phyloP scores from a whole-genome alignment of 2,113 vertebrate genomes.

The Dicerorhinus sumatrensis region DNA sequence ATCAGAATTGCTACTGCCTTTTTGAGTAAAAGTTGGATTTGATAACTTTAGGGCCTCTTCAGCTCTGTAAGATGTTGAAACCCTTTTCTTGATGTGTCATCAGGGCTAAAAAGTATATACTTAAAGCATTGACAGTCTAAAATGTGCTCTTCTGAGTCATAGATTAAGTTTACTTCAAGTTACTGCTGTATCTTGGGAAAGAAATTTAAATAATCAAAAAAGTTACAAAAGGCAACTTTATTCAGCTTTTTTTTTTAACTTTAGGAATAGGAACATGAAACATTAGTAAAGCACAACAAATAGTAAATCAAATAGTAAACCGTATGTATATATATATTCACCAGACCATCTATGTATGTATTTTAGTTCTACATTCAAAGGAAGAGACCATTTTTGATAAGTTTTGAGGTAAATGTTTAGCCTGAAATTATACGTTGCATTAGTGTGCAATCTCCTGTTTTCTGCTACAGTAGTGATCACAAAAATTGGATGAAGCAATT shows the following conservation, averaged over 20 bases:
- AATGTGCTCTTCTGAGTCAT: neutral
- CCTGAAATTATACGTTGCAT: neutral
- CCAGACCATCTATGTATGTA: neutral
- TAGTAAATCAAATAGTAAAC: neutral
- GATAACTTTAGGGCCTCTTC: neutral
- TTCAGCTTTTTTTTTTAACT: neutral
- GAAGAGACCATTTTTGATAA: neutral
- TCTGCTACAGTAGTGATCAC: neutral
- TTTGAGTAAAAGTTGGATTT: neutral
- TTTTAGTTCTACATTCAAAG: neutral
- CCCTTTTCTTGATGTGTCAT: neutral
- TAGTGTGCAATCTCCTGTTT: neutral
- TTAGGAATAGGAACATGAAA: neutral
- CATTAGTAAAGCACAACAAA: neutral
- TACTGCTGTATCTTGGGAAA: neutral
- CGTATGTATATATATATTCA: neutral
- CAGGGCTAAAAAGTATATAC: neutral
- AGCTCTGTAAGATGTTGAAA: neutral
- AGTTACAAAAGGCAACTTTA: neutral
- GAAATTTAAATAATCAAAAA: conserved; percentile 1
- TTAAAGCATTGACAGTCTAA: neutral
- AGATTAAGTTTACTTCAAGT: neutral
- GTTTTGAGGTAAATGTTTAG: neutral
- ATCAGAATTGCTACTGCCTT: neutral
- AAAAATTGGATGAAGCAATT: neutral